phyloP scores from a whole-genome alignment of 2,113 vertebrate species.

The Bubalus kerabau region DNA sequence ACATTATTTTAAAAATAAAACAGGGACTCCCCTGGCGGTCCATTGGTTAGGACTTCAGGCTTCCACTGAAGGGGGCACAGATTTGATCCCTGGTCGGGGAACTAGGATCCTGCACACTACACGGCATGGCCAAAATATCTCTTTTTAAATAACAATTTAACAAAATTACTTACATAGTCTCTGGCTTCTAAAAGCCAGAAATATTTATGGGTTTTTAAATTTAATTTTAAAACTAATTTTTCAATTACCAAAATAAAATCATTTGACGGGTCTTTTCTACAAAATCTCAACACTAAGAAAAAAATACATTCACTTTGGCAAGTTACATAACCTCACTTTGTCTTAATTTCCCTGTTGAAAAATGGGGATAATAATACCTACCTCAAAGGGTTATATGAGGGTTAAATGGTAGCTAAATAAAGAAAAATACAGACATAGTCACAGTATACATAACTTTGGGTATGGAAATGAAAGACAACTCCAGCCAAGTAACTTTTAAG shows the following conservation, averaged over 20 bases:
- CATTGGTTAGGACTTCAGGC: background rate
- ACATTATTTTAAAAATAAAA: background rate
- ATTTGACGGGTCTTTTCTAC: background rate
- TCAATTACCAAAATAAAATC: slow-evolving; percentile 7
- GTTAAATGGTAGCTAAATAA: background rate
- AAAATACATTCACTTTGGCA: background rate
- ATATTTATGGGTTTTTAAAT: background rate
- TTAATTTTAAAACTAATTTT: background rate
- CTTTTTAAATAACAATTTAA: background rate
- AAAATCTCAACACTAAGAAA: slow-evolving; percentile 2
- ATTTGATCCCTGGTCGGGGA: background rate
- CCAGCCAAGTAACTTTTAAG: background rate
- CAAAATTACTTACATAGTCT: background rate
- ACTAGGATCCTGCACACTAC: background rate
- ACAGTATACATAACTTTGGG: background rate
- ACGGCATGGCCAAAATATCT: background rate
- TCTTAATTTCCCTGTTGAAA: background rate
- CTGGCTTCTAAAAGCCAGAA: slow-evolving; percentile 25
- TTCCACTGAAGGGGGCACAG: background rate
- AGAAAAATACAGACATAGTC: background rate
- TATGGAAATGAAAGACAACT: background rate
- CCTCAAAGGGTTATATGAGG: background rate
- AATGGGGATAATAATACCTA: background rate
- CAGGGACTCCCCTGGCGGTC: background rate
- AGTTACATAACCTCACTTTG: background rate